Base-by-base conservation (phyloP, 2,888 invertebrate genomes). In the Nomada hirtipes region DNA sequence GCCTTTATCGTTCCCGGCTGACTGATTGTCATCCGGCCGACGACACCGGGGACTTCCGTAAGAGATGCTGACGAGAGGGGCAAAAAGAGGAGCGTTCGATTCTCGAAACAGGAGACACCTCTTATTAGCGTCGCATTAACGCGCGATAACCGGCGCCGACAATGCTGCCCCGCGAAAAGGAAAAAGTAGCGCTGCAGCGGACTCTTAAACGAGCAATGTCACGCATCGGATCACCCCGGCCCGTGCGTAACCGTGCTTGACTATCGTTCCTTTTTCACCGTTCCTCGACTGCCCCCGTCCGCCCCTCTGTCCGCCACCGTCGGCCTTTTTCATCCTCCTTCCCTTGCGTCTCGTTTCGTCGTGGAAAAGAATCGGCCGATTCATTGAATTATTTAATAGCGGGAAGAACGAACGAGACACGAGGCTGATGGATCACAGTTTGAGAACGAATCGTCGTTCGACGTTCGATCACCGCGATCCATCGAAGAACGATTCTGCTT, bases 151-250 rank as follows among this genome's bases (percentile, higher is more conserved):
- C 85, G 69, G 83, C 72, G 63, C 63, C 88, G 85, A 84, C 82
- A 78, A 87, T 82, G 74, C 88, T 36, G 76, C 74, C 70, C 50
- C 59, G 26, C 15, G 55, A 47, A 4, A 50, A 61, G 68, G 68
- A 79, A 77, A 82, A 84, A 79, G 47, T 65, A 29, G 53, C 60
- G 44, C 52, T 26, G 75, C 73, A 53, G 26, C 70, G 76, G 74
- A 75, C 44, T 81, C 87, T 86, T 84, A 89, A 90, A 91, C 89
- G 90, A 90, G 89, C 91, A 90, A 90, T 91, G 91, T 92, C 90
- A 91, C 90, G 91, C 90, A 91, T 92, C 90, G 89, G 83, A 91
- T 92, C 90, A 89, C 86, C 89, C 76, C 72, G 86, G 84, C 87
- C 86, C 89, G 89, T 83, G 90, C 90, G 89, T 87, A 90, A 88